These are phyloP conservation scores for Parus major DNA, from an alignment of 2,113 vertebrate genomes.

Conservation along the genomic window DNA sequence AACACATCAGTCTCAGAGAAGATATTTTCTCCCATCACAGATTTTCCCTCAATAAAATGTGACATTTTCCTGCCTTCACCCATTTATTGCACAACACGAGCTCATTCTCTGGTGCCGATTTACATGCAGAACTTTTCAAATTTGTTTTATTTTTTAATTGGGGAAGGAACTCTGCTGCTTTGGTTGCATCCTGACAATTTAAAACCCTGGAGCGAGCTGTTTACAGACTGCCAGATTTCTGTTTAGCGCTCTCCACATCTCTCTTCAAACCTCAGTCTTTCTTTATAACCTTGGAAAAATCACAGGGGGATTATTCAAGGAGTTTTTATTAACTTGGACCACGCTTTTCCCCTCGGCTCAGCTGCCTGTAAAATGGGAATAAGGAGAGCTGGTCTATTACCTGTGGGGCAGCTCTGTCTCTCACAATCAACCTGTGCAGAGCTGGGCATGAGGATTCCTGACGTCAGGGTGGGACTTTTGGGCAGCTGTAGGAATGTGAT, in stretches of 20 bases:
- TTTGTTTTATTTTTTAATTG: background rate
- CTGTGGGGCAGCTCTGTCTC: background rate
- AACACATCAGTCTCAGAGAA: background rate
- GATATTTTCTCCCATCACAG: background rate
- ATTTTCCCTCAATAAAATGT: slow-evolving; percentile 19
- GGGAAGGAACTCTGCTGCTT: background rate
- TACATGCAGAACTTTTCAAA: background rate
- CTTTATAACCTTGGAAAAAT: slow-evolving; percentile 23
- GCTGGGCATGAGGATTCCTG: background rate
- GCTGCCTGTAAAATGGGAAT: background rate
- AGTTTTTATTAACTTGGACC: slow-evolving; percentile 13
- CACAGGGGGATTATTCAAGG: background rate
- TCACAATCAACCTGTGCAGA: background rate
- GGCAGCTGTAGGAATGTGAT: background rate
- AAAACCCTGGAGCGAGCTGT: background rate
- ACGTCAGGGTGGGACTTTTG: background rate
- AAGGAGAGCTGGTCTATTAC: background rate
- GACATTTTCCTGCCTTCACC: slow-evolving; percentile 33
- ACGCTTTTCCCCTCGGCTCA: background rate
- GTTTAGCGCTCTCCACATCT: background rate
- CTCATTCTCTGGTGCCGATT: background rate
- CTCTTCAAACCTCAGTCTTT: background rate
- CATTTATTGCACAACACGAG: background rate
- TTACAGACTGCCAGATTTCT: background rate
- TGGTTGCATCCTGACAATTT: background rate